Conservation (phyloP, 1,140 invertebrate species). For the Cherax destructor region DNA sequence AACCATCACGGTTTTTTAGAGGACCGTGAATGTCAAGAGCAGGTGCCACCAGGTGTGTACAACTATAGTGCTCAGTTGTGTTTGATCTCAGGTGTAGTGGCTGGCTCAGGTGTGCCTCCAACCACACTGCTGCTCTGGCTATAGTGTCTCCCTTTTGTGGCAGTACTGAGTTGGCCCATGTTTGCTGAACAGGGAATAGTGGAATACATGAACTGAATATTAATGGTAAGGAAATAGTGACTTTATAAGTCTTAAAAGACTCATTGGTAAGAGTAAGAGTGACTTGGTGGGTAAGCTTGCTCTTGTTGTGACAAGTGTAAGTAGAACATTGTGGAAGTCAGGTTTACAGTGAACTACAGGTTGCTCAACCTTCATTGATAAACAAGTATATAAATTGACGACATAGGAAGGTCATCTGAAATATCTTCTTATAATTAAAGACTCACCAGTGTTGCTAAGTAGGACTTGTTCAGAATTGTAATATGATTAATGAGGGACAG, state of each 20-base stretch:
- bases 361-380: not conserved
- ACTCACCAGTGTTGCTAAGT: not conserved
- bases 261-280: too few relatives aligned
- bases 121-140: too few relatives aligned
- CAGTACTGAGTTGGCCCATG: too few relatives aligned
- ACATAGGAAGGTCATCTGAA: not conserved
- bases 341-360: not conserved
- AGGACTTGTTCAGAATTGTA: not conserved
- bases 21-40: not conserved
- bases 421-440: not conserved
- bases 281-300: too few relatives aligned
- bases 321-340: too few relatives aligned
- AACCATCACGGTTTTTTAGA: not conserved
- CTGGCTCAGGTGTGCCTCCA: slow-evolving; percentile 7
- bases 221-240: not conserved
- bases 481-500: too few relatives aligned
- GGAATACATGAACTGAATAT: not conserved
- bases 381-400: not conserved
- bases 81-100: slow-evolving; percentile 31
- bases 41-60: not conserved
- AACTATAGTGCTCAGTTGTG: not conserved
- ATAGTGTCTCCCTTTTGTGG: too few relatives aligned
- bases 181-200: not conserved
- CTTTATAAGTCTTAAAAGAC: too few relatives aligned
- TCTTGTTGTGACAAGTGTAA: too few relatives aligned